Evolutionary conservation across 2,888 invertebrate species (phyloP), one percentile per base, ranked within the genome.

Genomic region (Siphlonurus alternatus): DNA sequence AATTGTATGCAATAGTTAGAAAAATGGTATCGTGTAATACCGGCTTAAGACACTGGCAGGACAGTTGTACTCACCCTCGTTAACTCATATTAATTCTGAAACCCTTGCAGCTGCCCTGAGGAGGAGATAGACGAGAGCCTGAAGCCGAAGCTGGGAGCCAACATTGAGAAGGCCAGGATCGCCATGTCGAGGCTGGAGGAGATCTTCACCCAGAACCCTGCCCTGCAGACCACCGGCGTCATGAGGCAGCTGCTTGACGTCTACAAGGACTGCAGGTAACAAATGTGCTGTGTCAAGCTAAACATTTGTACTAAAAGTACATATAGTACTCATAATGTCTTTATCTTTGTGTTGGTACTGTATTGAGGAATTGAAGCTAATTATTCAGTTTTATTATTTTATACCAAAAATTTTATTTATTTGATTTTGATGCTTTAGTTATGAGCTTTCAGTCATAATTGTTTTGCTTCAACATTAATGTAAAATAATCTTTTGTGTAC

Each of bases 231-330:
- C 69, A 84, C 87, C 66, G 84, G 75, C 65, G 85, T 89, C 24
- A 86, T 92, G 83, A 82, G 86, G 69, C 88, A 89, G 75, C 77
- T 93, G 59, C 76, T 93, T 66, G 84, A 85, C 71, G 83, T 92
- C 59, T 92, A 92, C 73, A 91, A 89, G 73, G 89, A 91, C 73
- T 92, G 90, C 72, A 84, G 75, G 74, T 75, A 67, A 61, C 67
- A 65, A n/a, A n/a, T n/a, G n/a, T n/a, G n/a, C n/a, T n/a, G n/a
- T n/a, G n/a, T n/a, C n/a, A n/a, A n/a, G n/a, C n/a, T 23, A 5
- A 20, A 10, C n/a, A 53, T 53, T 53, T 53, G 53, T 15, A 53
- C n/a, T 15, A 53, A 53, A 53, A 53, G 15, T n/a, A 53, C 15
- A 53, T 15, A 15, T 53, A n/a, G n/a, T n/a, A n/a, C n/a, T n/a